phyloP scores from a whole-genome alignment of 92 coral and sea anemone genomes.

The Phymanthus crucifer region DNA sequence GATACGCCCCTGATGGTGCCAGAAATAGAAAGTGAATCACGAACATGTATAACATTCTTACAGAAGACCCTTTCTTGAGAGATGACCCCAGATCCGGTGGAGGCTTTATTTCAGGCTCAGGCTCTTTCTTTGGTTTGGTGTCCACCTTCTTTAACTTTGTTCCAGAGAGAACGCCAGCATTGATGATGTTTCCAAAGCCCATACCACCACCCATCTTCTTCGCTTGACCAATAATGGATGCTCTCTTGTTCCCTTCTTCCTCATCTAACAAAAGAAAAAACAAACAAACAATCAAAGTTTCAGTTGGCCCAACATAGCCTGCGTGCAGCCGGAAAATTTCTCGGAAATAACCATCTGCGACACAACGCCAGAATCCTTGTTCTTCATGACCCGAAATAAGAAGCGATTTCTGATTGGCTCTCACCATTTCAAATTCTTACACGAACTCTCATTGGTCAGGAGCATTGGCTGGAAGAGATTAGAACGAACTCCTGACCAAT shows the following conservation, averaged over 20 bases:
- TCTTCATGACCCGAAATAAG: too few species aligned
- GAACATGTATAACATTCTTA: not conserved
- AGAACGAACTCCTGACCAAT: too few species aligned
- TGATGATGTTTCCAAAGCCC: constrained; percentile 83
- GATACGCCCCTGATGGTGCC: too few species aligned
- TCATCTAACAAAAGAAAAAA: constrained; percentile 1
- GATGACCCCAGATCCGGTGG: constrained; percentile 13
- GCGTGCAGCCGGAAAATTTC: too few species aligned
- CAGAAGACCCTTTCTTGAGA: constrained; percentile 19
- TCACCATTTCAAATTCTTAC: too few species aligned
- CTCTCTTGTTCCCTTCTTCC: constrained; percentile 46
- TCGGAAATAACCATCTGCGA: too few species aligned
- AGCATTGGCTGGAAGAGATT: too few species aligned
- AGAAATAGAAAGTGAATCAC: too few species aligned
- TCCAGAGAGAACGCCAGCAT: constrained; percentile 66
- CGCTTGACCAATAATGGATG: constrained; percentile 43
- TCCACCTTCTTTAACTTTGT: constrained; percentile 71
- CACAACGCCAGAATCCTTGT: too few species aligned
- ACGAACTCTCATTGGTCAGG: too few species aligned
- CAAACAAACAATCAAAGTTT: not conserved
- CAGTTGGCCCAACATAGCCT: not conserved
- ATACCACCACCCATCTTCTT: constrained; percentile 78
- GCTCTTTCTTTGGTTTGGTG: constrained; percentile 30
- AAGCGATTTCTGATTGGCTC: too few species aligned
- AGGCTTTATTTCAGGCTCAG: constrained; percentile 41